Percentiles rank a stretch among this genome's conserved stretches.
phyloP scores from a whole-genome alignment of 2,113 vertebrate species.

The Corapipo altera region DNA sequence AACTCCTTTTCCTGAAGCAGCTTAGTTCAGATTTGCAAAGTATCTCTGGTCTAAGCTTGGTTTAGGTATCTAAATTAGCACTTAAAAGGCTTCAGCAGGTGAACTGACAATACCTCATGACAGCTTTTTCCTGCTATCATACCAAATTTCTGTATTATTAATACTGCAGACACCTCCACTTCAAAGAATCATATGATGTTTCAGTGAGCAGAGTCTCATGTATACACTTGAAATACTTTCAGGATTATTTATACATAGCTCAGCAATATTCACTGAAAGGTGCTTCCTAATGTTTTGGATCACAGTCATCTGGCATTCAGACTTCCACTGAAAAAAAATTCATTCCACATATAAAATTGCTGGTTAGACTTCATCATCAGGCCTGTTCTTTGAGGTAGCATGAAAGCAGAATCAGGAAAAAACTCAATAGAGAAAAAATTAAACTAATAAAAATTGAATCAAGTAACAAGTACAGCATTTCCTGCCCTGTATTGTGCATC shows the following conservation, averaged over 20 bases:
- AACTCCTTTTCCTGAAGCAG: not conserved
- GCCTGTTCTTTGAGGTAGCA: not conserved
- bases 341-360: not conserved
- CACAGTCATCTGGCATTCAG: not conserved
- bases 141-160: not conserved
- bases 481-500: not conserved
- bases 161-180: slow-evolving; percentile 14
- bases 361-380: not conserved
- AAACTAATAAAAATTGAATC: not conserved
- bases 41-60: not conserved
- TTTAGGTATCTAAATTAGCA: not conserved
- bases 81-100: slow-evolving; percentile 5
- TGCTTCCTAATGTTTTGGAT: not conserved
- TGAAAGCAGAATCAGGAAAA: not conserved
- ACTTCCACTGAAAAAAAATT: not conserved
- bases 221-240: slow-evolving; percentile 4
- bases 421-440: not conserved
- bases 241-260: not conserved
- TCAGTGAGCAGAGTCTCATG: not conserved
- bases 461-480: not conserved
- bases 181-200: slow-evolving; percentile 38
- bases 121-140: not conserved
- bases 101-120: not conserved
- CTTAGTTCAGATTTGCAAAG: not conserved
- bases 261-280: not conserved